Base-by-base conservation (phyloP, 2,888 invertebrate species). In the Galerucella pusilla region DNA sequence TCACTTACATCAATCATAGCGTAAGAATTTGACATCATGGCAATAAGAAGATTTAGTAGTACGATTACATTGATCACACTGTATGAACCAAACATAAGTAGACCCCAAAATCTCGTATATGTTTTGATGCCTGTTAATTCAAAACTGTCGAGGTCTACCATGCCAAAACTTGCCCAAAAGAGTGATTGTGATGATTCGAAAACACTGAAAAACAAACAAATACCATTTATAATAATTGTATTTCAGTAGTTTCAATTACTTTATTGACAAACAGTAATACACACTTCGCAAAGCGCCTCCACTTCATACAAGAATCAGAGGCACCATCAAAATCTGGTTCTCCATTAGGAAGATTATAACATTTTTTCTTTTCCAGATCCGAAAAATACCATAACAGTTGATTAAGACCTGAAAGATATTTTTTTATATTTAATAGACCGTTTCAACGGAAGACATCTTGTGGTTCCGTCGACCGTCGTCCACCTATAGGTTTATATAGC, bases 11-110 rank as follows among this genome's bases (percentile, higher is more conserved):
- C 94, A 84, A 98, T 98, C 88, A 94, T 93, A 66, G 97, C 94
- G 85, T 96, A 98, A 1, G 97, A 97, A 89, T 97, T 98, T 83
- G 96, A 97, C 97, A 98, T 97, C 98, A 98, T 98, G 81, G 98
- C 98, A 85, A 98, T 98, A 79, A 98, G 93, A 76, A 98, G 93
- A 87, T 98, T 98, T 81, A 98, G 89, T 59, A 98, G 89, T 14
- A 98, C 97, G 85, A 98, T 96, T 80, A 98, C 94, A 86, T 97
- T 97, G 89, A 98, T 97, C 80, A 96, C 96, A 79, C 96, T 95
- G 89, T 98, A 98, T 0, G 96, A 95, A 3, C 98, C 98, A 85
- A 97, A 98, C 96, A 98, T 98, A 52, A 97, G 91, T 69, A 97
- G 91, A 2, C 97, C 97, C 95, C 97, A 97, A 89, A 98, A 97